phyloP scores from a whole-genome alignment of 2,113 vertebrate species.

The Cyanocitta stelleri region DNA sequence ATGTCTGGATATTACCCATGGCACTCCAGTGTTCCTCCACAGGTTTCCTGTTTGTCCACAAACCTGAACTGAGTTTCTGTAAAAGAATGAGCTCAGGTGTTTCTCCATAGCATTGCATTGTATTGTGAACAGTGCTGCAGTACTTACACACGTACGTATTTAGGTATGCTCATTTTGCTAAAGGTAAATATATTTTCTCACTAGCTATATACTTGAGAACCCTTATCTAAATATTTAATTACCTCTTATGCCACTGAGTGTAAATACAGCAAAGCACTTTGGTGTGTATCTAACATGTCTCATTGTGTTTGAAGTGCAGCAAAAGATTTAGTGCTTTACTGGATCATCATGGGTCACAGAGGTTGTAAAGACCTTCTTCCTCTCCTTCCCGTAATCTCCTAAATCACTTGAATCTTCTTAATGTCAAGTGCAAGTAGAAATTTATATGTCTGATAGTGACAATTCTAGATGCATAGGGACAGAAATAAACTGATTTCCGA shows the following conservation, averaged over 20 bases:
- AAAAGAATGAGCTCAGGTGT: background rate
- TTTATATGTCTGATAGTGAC: background rate
- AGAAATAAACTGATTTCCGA: background rate
- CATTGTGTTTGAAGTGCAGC: background rate
- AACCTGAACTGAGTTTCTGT: background rate
- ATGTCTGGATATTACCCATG: background rate
- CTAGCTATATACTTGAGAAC: background rate
- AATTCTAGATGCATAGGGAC: background rate
- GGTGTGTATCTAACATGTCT: background rate
- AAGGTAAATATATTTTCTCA: background rate
- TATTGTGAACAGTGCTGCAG: background rate
- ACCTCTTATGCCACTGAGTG: background rate
- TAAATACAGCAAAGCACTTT: background rate
- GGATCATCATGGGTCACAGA: background rate
- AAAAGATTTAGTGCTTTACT: background rate
- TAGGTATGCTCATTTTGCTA: background rate
- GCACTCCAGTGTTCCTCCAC: background rate
- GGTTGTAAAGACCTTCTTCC: background rate
- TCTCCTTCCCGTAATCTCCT: background rate
- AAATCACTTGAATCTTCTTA: background rate
- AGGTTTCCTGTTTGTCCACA: background rate
- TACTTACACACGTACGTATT: background rate
- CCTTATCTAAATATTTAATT: constrained; percentile 40
- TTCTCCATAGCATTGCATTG: background rate
- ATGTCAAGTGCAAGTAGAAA: background rate